Evolutionary conservation across 2,113 vertebrate genomes (phyloP).

Genomic region (Salvator merianae): DNA sequence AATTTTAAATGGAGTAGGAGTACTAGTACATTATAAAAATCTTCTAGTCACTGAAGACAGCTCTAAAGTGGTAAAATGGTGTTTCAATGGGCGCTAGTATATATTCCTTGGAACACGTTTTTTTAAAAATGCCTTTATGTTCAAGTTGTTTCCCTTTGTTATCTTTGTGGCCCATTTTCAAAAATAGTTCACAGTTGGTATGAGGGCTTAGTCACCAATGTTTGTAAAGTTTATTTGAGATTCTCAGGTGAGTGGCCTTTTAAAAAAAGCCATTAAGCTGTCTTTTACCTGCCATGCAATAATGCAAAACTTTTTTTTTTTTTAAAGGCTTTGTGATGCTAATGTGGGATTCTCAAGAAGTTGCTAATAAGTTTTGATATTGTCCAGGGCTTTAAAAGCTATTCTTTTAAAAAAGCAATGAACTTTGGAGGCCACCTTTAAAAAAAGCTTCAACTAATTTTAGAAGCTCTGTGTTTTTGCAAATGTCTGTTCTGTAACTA

Average conservation of each 20-base stretch:
- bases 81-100: neutral
- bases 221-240: slow-evolving; percentile 2
- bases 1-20: neutral
- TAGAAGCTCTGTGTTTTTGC: slow-evolving; percentile 45
- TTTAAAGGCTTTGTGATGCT: neutral
- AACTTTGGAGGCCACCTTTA: slow-evolving; percentile 24
- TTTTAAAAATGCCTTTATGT: neutral
- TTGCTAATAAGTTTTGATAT: slow-evolving; percentile 1
- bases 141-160: rapidly evolving
- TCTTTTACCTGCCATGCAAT: neutral
- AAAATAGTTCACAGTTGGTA: neutral
- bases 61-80: neutral
- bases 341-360: neutral
- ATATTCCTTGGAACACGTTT: neutral
- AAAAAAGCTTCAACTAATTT: slow-evolving; percentile 23
- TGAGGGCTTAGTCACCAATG: neutral
- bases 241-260: neutral
- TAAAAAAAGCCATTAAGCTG: neutral
- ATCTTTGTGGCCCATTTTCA: neutral
- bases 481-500: slow-evolving; percentile 42
- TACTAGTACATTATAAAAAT: neutral
- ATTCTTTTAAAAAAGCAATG: slow-evolving; percentile 10
- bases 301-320: neutral
- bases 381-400: slow-evolving; percentile 16
- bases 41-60: neutral